phyloP scores from a whole-genome alignment of 2,113 vertebrate genomes.

The Tragulus kanchil region DNA sequence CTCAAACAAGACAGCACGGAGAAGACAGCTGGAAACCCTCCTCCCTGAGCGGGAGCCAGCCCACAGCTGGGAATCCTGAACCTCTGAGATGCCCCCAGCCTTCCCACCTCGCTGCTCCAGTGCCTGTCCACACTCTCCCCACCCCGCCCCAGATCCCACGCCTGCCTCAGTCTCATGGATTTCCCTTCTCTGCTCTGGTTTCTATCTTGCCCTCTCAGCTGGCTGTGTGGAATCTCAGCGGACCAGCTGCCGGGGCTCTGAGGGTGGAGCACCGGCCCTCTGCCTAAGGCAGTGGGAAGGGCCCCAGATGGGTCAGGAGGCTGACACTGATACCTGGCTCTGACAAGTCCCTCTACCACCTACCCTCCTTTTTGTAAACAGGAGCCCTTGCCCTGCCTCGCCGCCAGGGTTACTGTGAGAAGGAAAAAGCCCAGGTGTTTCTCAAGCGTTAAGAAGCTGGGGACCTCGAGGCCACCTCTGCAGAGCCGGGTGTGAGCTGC shows the following conservation, averaged over 20 bases:
- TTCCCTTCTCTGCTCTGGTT: not conserved
- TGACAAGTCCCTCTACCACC: not conserved
- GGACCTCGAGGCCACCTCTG: not conserved
- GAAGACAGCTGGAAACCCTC: slow-evolving; percentile 75
- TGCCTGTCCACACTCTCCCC: not conserved
- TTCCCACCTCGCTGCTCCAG: not conserved
- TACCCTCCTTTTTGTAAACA: not conserved
- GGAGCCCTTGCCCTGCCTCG: not conserved
- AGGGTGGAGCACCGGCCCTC: not conserved
- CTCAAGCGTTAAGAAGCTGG: not conserved
- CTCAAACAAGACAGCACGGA: slow-evolving; percentile 77
- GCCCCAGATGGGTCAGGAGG: not conserved
- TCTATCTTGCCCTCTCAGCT: not conserved
- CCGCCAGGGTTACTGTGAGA: not conserved
- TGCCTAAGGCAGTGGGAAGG: not conserved
- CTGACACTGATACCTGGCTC: not conserved
- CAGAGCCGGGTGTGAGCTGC: not conserved
- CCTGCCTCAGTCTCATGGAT: slow-evolving; percentile 82
- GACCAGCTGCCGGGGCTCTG: rapidly evolving
- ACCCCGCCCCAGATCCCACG: slow-evolving; percentile 72
- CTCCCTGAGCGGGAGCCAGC: not conserved
- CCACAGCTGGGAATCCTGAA: not conserved
- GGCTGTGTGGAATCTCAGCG: not conserved
- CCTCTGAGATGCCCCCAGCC: not conserved
- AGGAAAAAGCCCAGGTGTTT: not conserved